Evolutionary conservation across 53 echinoderm and acorn worm species (phyloP).

Genomic region (Stichopus horrens): DNA sequence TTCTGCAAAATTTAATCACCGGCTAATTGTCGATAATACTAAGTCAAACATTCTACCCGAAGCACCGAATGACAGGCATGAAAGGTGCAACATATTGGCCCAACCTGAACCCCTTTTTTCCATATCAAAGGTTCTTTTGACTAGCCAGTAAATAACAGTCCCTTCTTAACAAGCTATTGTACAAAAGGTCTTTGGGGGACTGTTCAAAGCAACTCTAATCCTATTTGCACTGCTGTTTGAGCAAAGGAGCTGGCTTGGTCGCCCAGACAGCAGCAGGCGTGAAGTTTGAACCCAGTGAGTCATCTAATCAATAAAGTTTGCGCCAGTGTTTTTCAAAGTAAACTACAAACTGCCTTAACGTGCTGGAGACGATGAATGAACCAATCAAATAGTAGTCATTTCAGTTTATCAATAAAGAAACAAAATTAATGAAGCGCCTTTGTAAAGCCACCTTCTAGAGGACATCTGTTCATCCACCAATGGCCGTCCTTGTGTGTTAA

Average conservation of each 20-base stretch:
- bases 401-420: constrained; percentile 24
- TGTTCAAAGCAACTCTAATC: background rate
- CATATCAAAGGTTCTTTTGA: background rate
- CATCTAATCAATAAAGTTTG: constrained; percentile 29
- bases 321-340: constrained; percentile 1
- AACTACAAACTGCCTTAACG: background rate
- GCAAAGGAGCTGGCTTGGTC: background rate
- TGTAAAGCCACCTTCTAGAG: background rate
- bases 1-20: too few species aligned
- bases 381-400: background rate
- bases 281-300: constrained; percentile 12
- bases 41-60: too few species aligned
- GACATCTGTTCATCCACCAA: background rate
- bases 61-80: too few species aligned
- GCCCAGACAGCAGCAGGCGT: constrained; percentile 1
- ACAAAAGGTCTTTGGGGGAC: background rate
- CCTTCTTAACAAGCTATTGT: constrained; percentile 2
- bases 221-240: constrained; percentile 17
- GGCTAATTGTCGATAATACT: too few species aligned
- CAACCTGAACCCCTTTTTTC: background rate
- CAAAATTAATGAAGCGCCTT: background rate
- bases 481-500: background rate
- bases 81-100: background rate
- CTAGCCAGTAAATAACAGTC: constrained; percentile 14
- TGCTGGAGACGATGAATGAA: background rate